phyloP scores from a whole-genome alignment of 2,888 invertebrate genomes.

The Slavum lentiscoides region DNA sequence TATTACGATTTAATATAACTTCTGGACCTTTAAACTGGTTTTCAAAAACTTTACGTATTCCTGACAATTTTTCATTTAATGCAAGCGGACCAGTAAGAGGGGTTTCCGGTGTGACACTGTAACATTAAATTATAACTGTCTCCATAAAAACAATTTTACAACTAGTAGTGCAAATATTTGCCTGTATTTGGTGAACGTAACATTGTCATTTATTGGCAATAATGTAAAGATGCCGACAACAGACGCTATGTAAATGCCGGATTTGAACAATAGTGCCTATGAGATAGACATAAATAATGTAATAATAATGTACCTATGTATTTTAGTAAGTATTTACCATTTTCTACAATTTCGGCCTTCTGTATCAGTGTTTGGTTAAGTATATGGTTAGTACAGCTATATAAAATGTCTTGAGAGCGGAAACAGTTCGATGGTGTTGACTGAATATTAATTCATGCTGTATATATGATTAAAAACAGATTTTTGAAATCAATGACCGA shows the following conservation, averaged over 20 bases:
- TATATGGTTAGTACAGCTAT: too few species aligned
- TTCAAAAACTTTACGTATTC: conserved; percentile 71
- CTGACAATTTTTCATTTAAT: conserved; percentile 69
- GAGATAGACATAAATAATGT: too few species aligned
- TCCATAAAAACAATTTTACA: background rate
- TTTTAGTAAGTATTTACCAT: too few species aligned
- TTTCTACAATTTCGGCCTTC: too few species aligned
- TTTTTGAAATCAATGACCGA: too few species aligned
- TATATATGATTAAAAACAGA: too few species aligned
- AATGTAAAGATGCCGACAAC: conserved; percentile 3
- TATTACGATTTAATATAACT: conserved; percentile 72
- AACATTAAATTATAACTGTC: background rate
- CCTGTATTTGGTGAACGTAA: conserved; percentile 20
- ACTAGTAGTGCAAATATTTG: background rate
- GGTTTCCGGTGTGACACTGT: conserved; percentile 17
- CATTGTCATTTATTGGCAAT: background rate
- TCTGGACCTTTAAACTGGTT: conserved; percentile 80
- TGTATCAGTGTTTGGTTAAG: too few species aligned
- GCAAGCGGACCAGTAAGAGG: conserved; percentile 67
- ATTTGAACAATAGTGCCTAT: background rate
- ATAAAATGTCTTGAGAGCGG: too few species aligned
- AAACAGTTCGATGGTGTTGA: too few species aligned
- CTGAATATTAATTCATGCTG: too few species aligned
- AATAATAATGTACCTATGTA: too few species aligned
- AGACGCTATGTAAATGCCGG: background rate